Conservation (phyloP, 2,888 invertebrate genomes). For the Oxytorus armatus region DNA sequence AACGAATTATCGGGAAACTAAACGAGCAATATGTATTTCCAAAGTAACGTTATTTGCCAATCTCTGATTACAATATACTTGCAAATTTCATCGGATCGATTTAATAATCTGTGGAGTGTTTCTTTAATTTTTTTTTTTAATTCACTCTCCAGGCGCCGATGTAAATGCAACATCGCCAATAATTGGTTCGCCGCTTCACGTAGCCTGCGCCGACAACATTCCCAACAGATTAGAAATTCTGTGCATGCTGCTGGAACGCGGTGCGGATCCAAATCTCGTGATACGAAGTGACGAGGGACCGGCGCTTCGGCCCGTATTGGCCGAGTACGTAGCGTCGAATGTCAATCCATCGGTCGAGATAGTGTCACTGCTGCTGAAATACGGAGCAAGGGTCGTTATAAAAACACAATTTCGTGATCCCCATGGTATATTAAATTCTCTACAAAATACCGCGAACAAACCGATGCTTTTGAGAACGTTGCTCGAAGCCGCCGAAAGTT, state of each 20-base stretch:
- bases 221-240: slow-evolving; percentile 88
- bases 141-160: slow-evolving; percentile 87
- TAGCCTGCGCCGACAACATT: slow-evolving; percentile 92
- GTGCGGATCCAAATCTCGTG: slow-evolving; percentile 91
- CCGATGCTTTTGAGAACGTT: slow-evolving; percentile 87
- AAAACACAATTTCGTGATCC: slow-evolving; percentile 94
- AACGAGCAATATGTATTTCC: too few species aligned
- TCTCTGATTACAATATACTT: too few species aligned
- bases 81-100: too few species aligned
- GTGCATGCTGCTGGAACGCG: slow-evolving; percentile 89
- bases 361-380: slow-evolving; percentile 89
- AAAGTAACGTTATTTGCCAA: too few species aligned
- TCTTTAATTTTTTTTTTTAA: not conserved
- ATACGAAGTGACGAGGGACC: slow-evolving; percentile 91
- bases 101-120: too few species aligned
- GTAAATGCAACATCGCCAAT: slow-evolving; percentile 93
- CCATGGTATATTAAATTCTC: slow-evolving; percentile 92
- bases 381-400: slow-evolving; percentile 93
- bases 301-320: slow-evolving; percentile 91
- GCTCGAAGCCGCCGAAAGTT: slow-evolving; percentile 91
- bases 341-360: slow-evolving; percentile 89
- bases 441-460: slow-evolving; percentile 87
- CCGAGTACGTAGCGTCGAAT: slow-evolving; percentile 93
- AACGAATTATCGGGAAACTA: too few species aligned
- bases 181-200: slow-evolving; percentile 93